phyloP scores from a whole-genome alignment of 1,140 invertebrate species.

The Atopsyche davidsoni region DNA sequence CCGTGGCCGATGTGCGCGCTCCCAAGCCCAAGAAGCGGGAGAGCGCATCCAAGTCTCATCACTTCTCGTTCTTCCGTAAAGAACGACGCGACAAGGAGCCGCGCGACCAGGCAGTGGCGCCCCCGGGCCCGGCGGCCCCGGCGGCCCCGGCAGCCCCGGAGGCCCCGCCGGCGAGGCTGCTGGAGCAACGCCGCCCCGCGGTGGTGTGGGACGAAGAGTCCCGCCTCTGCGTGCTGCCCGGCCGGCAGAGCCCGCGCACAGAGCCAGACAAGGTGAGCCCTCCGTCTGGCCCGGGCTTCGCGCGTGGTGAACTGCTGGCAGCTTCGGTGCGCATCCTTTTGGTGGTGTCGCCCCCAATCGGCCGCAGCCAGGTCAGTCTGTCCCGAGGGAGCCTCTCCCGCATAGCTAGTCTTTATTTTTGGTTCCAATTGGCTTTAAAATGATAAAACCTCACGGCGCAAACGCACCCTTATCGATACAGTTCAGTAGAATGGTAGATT shows the following conservation, averaged over 20 bases:
- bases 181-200: conserved; percentile 37
- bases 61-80: conserved; percentile 7
- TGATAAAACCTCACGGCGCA: too few relatives aligned
- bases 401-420: too few relatives aligned
- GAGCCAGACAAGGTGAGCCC: conserved; percentile 36
- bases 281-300: conserved; percentile 30
- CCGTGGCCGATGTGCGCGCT: neutral
- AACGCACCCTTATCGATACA: too few relatives aligned
- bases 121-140: too few relatives aligned
- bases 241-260: conserved; percentile 35
- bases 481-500: too few relatives aligned
- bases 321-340: conserved; percentile 62
- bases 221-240: too few relatives aligned
- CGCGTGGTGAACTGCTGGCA: conserved; percentile 51
- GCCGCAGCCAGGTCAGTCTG: conserved; percentile 54
- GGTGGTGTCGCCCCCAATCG: conserved; percentile 58
- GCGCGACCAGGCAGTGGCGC: too few relatives aligned
- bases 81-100: conserved; percentile 8
- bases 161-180: conserved; percentile 35
- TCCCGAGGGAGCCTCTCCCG: too few relatives aligned
- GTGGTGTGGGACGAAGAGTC: too few relatives aligned
- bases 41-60: conserved; percentile 8
- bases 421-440: too few relatives aligned
- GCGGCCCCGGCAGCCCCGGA: neutral
- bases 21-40: neutral